These are phyloP conservation scores for Pogonocichla stellata DNA, from an alignment of 2,113 vertebrate species.

Conservation along the genomic window DNA sequence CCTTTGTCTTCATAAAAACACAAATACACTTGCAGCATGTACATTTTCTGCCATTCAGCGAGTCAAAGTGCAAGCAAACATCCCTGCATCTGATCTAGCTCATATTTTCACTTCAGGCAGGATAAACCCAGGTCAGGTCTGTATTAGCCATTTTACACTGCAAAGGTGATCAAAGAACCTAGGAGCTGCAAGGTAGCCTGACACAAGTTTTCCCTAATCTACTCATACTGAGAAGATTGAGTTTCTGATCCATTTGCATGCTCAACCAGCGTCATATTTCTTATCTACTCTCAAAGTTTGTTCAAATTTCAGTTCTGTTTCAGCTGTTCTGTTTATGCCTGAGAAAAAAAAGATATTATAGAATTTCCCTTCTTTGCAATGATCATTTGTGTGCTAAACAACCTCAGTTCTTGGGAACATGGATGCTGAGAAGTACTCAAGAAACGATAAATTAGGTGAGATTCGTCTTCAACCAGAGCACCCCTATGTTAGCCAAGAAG, in stretches of 20 bases:
- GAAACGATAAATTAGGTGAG: neutral
- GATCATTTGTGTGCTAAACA: neutral
- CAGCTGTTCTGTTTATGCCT: neutral
- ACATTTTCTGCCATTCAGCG: neutral
- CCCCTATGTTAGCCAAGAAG: neutral
- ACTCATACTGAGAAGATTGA: neutral
- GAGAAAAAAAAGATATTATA: no score
- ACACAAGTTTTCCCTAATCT: neutral
- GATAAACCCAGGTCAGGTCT: neutral
- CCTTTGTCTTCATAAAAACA: conserved; percentile 11
- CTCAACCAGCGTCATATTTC: neutral
- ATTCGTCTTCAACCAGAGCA: neutral
- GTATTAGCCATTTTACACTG: neutral
- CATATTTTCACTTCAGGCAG: neutral
- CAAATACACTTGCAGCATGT: neutral
- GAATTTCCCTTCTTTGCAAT: neutral
- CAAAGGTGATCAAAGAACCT: neutral
- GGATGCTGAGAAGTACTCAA: neutral
- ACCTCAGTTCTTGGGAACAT: neutral
- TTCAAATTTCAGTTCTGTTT: neutral
- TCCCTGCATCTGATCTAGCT: neutral
- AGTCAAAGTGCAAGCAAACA: neutral
- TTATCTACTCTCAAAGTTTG: neutral
- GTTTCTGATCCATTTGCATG: neutral
- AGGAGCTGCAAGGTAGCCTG: neutral